Base-by-base conservation (phyloP, 2,888 invertebrate species). In the Drosophila pseudotakahashii region DNA sequence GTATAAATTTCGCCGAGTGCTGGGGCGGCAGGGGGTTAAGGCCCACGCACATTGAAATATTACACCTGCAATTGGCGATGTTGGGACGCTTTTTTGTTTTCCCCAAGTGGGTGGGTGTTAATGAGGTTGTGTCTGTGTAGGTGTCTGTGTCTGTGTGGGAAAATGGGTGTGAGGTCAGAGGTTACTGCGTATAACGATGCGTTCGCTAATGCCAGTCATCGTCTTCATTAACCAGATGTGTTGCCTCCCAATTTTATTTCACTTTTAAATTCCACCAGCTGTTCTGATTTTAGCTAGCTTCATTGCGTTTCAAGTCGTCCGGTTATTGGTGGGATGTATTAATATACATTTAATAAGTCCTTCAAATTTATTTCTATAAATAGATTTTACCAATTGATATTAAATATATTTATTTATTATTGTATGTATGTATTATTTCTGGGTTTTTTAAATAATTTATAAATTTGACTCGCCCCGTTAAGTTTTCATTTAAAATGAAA, bases 41-140 rank as follows among this genome's bases (percentile, higher is more conserved):
- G 51, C 68, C 70, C 69, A 80, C 67, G 62, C 58, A 61, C 77
- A 81, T 81, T 85, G 76, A 88, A 88, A 88, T 83, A 83, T 83
- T 85, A 88, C 88, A 83, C 83, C 82, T 83, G 82, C 88, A 81
- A 81, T 85, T 88, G 85, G 69, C 70, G 79, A 45, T 54, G 70
- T 54, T 64, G 63, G 62, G 70, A 51, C 47, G 73, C 37, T 63
- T 74, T 78, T 60, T 74, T 75, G 45, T 47, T 19, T 70, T 59
- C 37, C 39, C 13, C 42, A 16, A 10, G 26, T 34, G 64, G 37
- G 64, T 10, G 44, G 16, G 45, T 67, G 64, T 52, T 66, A 70
- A 69, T 52, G 63, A 45, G 39, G 58, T 52, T 47, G 44, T 52
- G 36, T 37, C 16, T 37, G 34, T 39, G 1, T 13, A 19, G 45